These are phyloP conservation scores for Percopsis omiscomaycus DNA, from an alignment of 2,797 vertebrate species.

Conservation along the genomic window DNA sequence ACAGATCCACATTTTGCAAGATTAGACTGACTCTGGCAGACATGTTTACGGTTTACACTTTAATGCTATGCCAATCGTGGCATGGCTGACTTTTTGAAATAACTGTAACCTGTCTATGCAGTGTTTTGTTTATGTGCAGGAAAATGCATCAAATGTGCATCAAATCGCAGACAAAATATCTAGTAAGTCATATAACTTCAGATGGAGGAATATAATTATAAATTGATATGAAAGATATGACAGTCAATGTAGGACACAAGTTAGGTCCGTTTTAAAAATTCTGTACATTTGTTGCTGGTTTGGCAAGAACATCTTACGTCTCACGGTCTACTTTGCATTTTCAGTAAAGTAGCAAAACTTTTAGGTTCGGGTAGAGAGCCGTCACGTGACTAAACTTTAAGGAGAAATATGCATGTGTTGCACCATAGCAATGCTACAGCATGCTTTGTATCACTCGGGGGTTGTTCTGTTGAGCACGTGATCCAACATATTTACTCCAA, in stretches of 20 bases:
- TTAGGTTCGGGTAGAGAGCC: no score
- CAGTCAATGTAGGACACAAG: conserved; percentile 7
- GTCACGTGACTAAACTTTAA: no score
- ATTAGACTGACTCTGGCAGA: conserved; percentile 23
- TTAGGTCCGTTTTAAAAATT: neutral
- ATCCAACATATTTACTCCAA: conserved; percentile 2
- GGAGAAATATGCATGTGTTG: no score
- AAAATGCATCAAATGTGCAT: conserved; percentile 14
- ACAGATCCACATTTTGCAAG: conserved; percentile 14
- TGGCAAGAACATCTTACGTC: no score
- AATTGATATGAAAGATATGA: conserved; percentile 1
- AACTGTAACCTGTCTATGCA: conserved; percentile 4
- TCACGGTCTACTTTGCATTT: no score
- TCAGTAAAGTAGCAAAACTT: no score
- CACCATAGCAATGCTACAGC: no score
- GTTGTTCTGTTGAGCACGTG: neutral
- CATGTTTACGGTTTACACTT: conserved; percentile 33
- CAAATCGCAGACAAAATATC: conserved; percentile 18
- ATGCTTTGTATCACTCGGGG: no score
- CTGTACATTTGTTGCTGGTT: no score
- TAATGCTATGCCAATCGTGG: conserved; percentile 50
- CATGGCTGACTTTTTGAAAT: conserved; percentile 32
- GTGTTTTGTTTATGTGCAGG: conserved; percentile 24
- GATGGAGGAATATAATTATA: conserved; percentile 1
- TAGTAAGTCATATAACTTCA: conserved; percentile 8